A percentile compares a stretch with the other conserved stretches of the same genome.
Conservation (phyloP, 2,113 vertebrate species). For the Dipodomys spectabilis region DNA sequence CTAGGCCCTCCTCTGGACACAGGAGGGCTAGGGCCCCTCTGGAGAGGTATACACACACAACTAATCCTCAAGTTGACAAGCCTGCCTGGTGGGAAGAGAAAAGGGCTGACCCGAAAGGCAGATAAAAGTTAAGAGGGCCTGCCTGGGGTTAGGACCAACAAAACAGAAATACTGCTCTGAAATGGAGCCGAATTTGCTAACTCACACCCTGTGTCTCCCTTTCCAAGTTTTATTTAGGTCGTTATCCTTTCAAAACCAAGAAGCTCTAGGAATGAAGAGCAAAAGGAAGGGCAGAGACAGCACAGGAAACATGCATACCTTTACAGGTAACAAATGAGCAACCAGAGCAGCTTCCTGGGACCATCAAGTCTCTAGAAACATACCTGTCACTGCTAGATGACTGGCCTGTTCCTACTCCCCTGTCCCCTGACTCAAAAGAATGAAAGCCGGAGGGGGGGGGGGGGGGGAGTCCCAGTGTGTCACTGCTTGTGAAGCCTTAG, state of each 20-base stretch:
- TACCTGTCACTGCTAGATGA: not conserved
- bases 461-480: not conserved
- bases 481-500: not conserved
- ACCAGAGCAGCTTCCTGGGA: not conserved
- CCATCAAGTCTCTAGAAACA: conserved; percentile 55
- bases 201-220: not conserved
- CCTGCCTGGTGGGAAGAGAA: not conserved
- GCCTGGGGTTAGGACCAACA: conserved; percentile 42
- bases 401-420: not conserved
- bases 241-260: not conserved
- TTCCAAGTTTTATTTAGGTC: not conserved
- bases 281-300: not conserved
- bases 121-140: conserved; percentile 19
- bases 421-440: not conserved
- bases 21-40: conserved; percentile 23
- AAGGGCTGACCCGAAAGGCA: conserved; percentile 32
- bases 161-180: not conserved
- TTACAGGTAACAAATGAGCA: not conserved
- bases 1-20: not conserved
- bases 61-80: not conserved
- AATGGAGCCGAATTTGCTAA: conserved; percentile 4
- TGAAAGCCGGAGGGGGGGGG: not conserved
- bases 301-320: not conserved
- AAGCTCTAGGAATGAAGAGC: conserved; percentile 12
- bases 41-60: not conserved